These are phyloP conservation scores for Zaprionus obscuricornis DNA, from an alignment of 2,888 invertebrate species.

Conservation along the genomic window DNA sequence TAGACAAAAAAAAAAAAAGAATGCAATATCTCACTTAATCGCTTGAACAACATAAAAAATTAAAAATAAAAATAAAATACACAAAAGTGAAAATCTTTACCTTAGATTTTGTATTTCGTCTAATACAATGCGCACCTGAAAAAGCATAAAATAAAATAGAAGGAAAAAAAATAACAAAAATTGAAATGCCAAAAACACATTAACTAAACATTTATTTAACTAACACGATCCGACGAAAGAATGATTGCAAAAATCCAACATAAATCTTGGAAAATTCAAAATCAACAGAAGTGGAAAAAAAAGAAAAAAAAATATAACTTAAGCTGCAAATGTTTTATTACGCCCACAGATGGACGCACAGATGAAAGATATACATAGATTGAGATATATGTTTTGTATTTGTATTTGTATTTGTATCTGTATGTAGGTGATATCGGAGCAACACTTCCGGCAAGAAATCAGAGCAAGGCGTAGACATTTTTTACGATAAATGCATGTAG, in stretches of 20 bases:
- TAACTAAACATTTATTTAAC: slow-evolving; percentile 68
- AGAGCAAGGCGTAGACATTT: slow-evolving; percentile 33
- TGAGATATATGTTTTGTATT: slow-evolving; percentile 7
- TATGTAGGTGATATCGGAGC: slow-evolving; percentile 57
- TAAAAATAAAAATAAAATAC: slow-evolving; percentile 24
- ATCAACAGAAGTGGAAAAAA: slow-evolving; percentile 32
- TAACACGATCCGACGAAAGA: slow-evolving; percentile 52
- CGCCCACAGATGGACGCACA: slow-evolving; percentile 66
- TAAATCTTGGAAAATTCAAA: slow-evolving; percentile 61
- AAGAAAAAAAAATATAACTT: slow-evolving; percentile 50
- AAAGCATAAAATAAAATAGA: slow-evolving; percentile 37
- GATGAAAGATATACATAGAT: slow-evolving; percentile 48
- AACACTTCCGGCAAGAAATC: slow-evolving; percentile 61
- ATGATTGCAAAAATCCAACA: slow-evolving; percentile 76
- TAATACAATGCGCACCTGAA: slow-evolving; percentile 58
- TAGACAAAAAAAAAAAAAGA: too few relatives aligned
- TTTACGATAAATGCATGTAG: slow-evolving; percentile 20
- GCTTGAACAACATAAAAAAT: slow-evolving; percentile 15
- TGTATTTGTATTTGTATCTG: slow-evolving; percentile 4
- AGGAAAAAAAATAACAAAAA: slow-evolving; percentile 20
- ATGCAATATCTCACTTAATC: slow-evolving; percentile 12
- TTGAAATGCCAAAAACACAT: slow-evolving; percentile 40
- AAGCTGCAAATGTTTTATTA: slow-evolving; percentile 71
- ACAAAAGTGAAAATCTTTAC: slow-evolving; percentile 10
- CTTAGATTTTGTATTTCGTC: slow-evolving; percentile 1